These are phyloP conservation scores for Drosophila austrosaltans DNA, from an alignment of 2,888 invertebrate species.

Conservation along the genomic window DNA sequence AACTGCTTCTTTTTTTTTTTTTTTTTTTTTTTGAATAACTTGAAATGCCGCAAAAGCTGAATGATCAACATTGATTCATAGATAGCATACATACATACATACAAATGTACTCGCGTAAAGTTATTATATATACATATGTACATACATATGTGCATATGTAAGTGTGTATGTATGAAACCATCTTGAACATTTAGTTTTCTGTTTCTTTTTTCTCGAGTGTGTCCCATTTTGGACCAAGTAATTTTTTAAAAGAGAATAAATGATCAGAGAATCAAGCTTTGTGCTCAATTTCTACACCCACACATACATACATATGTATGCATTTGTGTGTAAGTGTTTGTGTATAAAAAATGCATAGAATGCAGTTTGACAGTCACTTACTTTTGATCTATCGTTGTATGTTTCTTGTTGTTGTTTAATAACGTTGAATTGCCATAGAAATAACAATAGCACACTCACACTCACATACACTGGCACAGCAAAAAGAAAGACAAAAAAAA, in stretches of 20 bases:
- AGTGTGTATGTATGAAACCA: no score
- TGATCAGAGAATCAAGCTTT: neutral
- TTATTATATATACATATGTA: no score
- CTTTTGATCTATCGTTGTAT: constrained; percentile 28
- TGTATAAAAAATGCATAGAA: constrained; percentile 3
- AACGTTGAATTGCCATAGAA: constrained; percentile 4
- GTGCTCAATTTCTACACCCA: neutral
- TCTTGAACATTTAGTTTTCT: no score
- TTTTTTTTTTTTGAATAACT: no score
- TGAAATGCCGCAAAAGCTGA: no score
- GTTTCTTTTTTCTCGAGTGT: no score
- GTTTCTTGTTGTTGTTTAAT: constrained; percentile 4
- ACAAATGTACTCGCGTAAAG: no score
- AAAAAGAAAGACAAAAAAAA: constrained; percentile 16
- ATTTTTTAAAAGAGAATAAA: neutral
- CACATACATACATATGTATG: constrained; percentile 26
- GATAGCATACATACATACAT: no score
- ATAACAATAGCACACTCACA: constrained; percentile 2
- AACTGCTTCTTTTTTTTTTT: no score
- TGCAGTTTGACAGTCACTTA: constrained; percentile 18
- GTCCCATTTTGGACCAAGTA: no score
- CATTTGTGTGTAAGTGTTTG: neutral
- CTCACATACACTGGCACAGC: constrained; percentile 16
- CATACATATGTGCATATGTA: no score
- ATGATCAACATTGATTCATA: no score